Conservation (phyloP, 2,113 vertebrate species). For the Emberiza fucata region DNA sequence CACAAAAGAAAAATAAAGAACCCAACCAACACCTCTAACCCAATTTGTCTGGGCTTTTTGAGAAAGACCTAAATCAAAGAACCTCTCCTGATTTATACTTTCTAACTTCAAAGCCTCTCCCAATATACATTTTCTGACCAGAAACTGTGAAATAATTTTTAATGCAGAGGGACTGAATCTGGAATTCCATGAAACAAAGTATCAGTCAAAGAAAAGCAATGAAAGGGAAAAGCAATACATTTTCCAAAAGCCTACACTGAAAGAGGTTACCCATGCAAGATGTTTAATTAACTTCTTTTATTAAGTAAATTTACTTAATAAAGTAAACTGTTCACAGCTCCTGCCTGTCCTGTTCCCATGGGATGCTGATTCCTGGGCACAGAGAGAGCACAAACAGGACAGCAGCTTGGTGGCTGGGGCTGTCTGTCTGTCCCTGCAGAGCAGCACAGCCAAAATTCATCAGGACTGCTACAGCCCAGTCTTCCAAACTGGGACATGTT, state of each 20-base stretch:
- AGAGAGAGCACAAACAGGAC: background rate
- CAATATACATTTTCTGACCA: background rate
- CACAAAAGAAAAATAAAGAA: background rate
- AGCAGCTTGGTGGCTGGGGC: background rate
- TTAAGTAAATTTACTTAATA: background rate
- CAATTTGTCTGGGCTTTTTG: background rate
- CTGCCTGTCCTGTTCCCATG: background rate
- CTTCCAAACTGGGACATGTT: background rate
- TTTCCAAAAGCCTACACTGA: background rate
- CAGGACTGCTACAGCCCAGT: background rate
- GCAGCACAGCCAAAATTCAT: background rate
- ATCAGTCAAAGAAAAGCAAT: background rate
- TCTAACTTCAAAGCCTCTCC: background rate
- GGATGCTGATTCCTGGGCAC: background rate
- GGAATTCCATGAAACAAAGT: background rate
- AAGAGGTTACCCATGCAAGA: conserved; percentile 22
- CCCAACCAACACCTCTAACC: background rate
- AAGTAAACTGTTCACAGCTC: background rate
- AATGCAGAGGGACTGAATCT: background rate
- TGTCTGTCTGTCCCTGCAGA: background rate
- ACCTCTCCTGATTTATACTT: background rate
- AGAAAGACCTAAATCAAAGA: background rate
- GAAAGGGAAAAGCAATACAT: background rate
- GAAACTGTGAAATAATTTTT: background rate
- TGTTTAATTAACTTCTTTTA: conserved; percentile 31